A percentile compares a stretch with the other conserved stretches of the same genome.
Evolutionary conservation across 1,140 invertebrate genomes (phyloP).

Genomic region (Drosophila pseudoananassae): DNA sequence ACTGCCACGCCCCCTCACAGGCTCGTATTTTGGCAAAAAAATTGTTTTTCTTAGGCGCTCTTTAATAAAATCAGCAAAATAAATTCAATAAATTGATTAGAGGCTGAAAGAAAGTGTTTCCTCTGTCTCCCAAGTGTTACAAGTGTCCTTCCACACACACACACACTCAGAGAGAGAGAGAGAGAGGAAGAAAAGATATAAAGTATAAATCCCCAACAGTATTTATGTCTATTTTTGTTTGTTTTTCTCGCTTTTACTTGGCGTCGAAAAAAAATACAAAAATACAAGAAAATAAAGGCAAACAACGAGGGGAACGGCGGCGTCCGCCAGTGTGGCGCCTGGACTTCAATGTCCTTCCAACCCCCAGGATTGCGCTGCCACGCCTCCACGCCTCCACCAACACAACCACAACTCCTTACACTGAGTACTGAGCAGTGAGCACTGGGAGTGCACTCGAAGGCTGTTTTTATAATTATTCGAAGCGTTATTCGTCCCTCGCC

Average conservation of each 20-base stretch:
- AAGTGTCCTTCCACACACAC: slow-evolving; percentile 49
- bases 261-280: slow-evolving; percentile 3
- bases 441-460: slow-evolving; percentile 36
- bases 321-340: slow-evolving; percentile 71
- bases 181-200: background rate
- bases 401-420: background rate
- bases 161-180: background rate
- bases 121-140: slow-evolving; percentile 57
- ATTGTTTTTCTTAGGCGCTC: slow-evolving; percentile 41
- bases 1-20: background rate
- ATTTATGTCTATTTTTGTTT: slow-evolving; percentile 59
- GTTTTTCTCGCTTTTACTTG: slow-evolving; percentile 23
- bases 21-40: slow-evolving; percentile 2
- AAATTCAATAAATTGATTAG: slow-evolving; percentile 81
- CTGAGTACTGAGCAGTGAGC: slow-evolving; percentile 11
- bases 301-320: slow-evolving; percentile 36
- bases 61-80: slow-evolving; percentile 77
- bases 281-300: slow-evolving; percentile 4
- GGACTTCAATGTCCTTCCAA: slow-evolving; percentile 24
- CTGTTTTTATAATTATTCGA: slow-evolving; percentile 45
- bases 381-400: background rate
- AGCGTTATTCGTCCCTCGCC: slow-evolving; percentile 1
- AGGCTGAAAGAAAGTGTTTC: slow-evolving; percentile 2
- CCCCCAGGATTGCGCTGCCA: slow-evolving; percentile 2
- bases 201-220: slow-evolving; percentile 30